phyloP scores from a whole-genome alignment of 2,113 vertebrate species.

The Xenopus borealis region DNA sequence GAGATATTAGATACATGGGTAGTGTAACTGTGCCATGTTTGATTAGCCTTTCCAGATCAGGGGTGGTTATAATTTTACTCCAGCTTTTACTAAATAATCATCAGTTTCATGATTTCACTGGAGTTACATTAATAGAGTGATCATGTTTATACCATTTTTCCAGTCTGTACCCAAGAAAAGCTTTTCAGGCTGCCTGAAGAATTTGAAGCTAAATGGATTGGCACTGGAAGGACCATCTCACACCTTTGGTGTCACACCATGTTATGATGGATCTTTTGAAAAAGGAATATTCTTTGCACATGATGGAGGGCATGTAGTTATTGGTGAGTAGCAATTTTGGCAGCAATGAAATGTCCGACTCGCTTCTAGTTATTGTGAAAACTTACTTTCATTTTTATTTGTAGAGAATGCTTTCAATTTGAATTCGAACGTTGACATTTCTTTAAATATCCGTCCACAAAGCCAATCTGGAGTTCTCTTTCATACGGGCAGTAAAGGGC shows the following conservation, averaged over 20 bases:
- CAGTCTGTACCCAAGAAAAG: conserved; percentile 75
- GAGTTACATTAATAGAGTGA: too few relatives aligned
- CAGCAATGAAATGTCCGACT: conserved; percentile 7
- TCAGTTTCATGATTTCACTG: too few relatives aligned
- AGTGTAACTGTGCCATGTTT: too few relatives aligned
- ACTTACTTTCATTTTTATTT: conserved; percentile 34
- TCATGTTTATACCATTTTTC: too few relatives aligned
- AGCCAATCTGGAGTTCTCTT: conserved; percentile 73
- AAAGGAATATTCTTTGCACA: conserved; percentile 83
- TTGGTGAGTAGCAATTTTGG: conserved; percentile 66
- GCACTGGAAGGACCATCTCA: conserved; percentile 60
- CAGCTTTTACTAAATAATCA: too few relatives aligned
- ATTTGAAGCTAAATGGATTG: conserved; percentile 77
- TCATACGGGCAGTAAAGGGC: conserved; percentile 65
- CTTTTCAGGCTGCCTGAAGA: conserved; percentile 82
- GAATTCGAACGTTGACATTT: conserved; percentile 74
- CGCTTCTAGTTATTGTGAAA: neutral
- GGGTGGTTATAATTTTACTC: too few relatives aligned
- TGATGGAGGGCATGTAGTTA: conserved; percentile 70
- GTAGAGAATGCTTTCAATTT: conserved; percentile 70
- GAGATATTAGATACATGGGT: too few relatives aligned
- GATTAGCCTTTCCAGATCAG: too few relatives aligned
- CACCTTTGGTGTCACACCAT: conserved; percentile 73
- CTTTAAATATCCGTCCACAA: conserved; percentile 77
- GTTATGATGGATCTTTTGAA: conserved; percentile 71